Evolutionary conservation across 2,797 vertebrate species (phyloP).

Genomic region (Brotula barbata): DNA sequence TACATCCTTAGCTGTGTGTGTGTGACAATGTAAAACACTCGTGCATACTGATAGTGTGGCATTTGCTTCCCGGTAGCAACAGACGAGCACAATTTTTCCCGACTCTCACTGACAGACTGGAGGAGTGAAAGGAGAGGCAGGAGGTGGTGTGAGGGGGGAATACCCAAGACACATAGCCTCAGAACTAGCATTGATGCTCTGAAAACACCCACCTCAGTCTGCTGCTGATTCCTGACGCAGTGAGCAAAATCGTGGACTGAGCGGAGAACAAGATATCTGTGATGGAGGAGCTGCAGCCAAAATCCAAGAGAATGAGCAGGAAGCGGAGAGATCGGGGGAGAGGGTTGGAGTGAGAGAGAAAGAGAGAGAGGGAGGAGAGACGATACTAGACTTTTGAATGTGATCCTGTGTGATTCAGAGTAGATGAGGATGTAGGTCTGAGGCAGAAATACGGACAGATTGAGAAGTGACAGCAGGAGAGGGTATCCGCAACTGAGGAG

Average conservation of each 20-base stretch:
- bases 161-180: slow-evolving; percentile 50
- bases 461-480: slow-evolving; percentile 47
- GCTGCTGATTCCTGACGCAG: slow-evolving; percentile 74
- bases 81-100: slow-evolving; percentile 41
- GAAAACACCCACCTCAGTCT: slow-evolving; percentile 79
- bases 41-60: slow-evolving; percentile 34
- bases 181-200: slow-evolving; percentile 56
- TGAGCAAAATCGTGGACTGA: slow-evolving; percentile 60
- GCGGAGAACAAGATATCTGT: slow-evolving; percentile 54
- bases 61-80: slow-evolving; percentile 30
- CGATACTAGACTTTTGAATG: slow-evolving; percentile 47
- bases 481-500: slow-evolving; percentile 29
- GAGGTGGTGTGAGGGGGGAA: slow-evolving; percentile 35
- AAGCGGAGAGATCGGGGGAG: slow-evolving; percentile 26
- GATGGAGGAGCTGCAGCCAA: slow-evolving; percentile 49
- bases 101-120: slow-evolving; percentile 49
- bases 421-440: slow-evolving; percentile 53
- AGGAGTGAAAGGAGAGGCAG: slow-evolving; percentile 37
- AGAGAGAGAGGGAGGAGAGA: slow-evolving; percentile 22
- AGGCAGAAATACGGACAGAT: slow-evolving; percentile 36
- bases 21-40: slow-evolving; percentile 46
- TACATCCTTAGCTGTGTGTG: slow-evolving; percentile 44
- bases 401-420: slow-evolving; percentile 45
- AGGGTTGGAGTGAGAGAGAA: slow-evolving; percentile 21
- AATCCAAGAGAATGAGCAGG: slow-evolving; percentile 55